A percentile compares a stretch with the other conserved stretches of the same genome.
Conservation (phyloP, 1,140 invertebrate genomes). For the Anthonomus grandis region DNA sequence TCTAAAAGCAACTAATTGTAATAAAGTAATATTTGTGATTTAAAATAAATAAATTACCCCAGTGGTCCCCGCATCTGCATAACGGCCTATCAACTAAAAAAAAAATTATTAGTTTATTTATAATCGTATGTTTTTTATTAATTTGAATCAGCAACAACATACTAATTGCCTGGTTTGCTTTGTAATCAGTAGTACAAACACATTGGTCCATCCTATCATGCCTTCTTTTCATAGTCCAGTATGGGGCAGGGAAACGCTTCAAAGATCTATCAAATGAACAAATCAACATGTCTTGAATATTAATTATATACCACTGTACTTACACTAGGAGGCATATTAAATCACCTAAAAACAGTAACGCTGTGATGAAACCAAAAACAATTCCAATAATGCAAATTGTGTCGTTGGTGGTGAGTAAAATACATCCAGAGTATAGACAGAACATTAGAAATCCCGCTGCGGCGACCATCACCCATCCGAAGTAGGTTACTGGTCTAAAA, state of each 20-base stretch:
- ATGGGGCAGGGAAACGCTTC: slow-evolving; percentile 17
- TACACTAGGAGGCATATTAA: slow-evolving; percentile 17
- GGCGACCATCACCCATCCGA: slow-evolving; percentile 17
- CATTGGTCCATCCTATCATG: slow-evolving; percentile 10
- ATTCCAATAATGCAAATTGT: slow-evolving; percentile 1
- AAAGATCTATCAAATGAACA: slow-evolving; percentile 7
- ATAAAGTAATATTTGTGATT: background rate
- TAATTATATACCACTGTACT: slow-evolving; percentile 9
- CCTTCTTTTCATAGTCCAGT: slow-evolving; percentile 12
- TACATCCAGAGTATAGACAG: slow-evolving; percentile 11
- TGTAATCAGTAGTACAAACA: slow-evolving; percentile 10
- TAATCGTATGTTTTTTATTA: too few species aligned
- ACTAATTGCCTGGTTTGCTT: background rate
- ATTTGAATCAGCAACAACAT: too few species aligned
- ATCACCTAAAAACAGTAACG: slow-evolving; percentile 16
- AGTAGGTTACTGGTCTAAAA: slow-evolving; percentile 18
- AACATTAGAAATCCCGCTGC: slow-evolving; percentile 15
- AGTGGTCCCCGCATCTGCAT: slow-evolving; percentile 18
- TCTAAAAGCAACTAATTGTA: background rate
- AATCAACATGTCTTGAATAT: background rate
- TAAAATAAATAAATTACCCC: slow-evolving; percentile 21
- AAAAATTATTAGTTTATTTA: background rate
- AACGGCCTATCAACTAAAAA: slow-evolving; percentile 18
- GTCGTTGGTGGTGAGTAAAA: background rate
- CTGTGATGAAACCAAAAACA: slow-evolving; percentile 14